phyloP scores from a whole-genome alignment of 2,797 vertebrate genomes.

The Moxostoma hubbsi region DNA sequence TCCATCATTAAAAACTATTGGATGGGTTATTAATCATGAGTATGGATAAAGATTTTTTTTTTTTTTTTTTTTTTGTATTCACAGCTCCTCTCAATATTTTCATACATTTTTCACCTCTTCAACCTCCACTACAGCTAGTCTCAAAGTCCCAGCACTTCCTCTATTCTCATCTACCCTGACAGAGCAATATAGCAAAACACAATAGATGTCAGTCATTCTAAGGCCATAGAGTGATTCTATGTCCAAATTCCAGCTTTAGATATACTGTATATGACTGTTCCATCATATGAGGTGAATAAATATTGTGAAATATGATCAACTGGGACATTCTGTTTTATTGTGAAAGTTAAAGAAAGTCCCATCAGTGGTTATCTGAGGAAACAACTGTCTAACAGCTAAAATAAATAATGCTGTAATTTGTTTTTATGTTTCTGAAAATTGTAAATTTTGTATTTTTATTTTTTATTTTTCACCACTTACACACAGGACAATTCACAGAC shows the following conservation, averaged over 20 bases:
- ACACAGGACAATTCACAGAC: not conserved
- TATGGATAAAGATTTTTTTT: constrained; percentile 4
- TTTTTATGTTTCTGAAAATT: not conserved
- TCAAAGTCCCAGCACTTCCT: constrained; percentile 13
- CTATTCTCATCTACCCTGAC: not conserved
- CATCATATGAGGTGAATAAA: constrained; percentile 17
- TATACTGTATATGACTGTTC: not conserved
- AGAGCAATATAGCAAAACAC: constrained; percentile 13
- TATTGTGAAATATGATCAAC: constrained; percentile 16
- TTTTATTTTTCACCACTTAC: not conserved
- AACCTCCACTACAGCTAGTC: constrained; percentile 22
- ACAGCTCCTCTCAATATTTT: constrained; percentile 11
- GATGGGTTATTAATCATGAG: constrained; percentile 16
- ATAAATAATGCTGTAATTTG: not conserved
- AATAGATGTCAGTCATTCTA: constrained; percentile 29
- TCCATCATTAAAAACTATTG: constrained; percentile 8
- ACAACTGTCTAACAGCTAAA: not conserved
- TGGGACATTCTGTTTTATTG: not conserved
- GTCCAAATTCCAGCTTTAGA: constrained; percentile 14
- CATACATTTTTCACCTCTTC: constrained; percentile 13
- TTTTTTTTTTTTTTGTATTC: constrained; percentile 8
- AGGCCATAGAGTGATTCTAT: constrained; percentile 22
- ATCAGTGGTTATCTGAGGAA: not conserved
- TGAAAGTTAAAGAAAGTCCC: not conserved
- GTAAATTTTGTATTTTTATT: too few relatives aligned